phyloP scores from a whole-genome alignment of 2,797 vertebrate species.

The Podarcis lilfordi region DNA sequence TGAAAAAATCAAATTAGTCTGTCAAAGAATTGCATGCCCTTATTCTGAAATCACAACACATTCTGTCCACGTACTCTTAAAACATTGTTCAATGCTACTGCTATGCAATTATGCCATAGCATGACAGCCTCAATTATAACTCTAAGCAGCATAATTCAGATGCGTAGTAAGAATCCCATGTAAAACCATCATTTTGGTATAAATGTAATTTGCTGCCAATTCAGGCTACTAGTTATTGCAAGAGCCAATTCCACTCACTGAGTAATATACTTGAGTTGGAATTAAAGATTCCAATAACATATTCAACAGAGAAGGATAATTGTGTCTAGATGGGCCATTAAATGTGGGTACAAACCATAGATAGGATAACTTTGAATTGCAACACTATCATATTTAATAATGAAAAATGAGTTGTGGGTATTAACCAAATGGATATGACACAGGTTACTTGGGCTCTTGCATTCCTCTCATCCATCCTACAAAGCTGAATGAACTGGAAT shows the following conservation, averaged over 20 bases:
- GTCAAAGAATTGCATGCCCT: slow-evolving; percentile 12
- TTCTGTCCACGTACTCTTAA: slow-evolving; percentile 19
- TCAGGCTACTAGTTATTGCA: slow-evolving; percentile 11
- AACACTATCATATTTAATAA: slow-evolving; percentile 55
- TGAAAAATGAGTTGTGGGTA: slow-evolving; percentile 45
- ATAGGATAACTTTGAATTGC: slow-evolving; percentile 45
- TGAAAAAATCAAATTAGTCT: slow-evolving; percentile 7
- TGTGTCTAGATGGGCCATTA: slow-evolving; percentile 43
- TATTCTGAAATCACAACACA: slow-evolving; percentile 32
- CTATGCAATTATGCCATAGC: slow-evolving; percentile 19
- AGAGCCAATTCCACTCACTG: slow-evolving; percentile 29
- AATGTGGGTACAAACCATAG: slow-evolving; percentile 35
- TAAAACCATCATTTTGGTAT: slow-evolving; percentile 12
- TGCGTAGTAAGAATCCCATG: slow-evolving; percentile 7
- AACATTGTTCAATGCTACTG: slow-evolving; percentile 1
- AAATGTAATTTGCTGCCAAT: slow-evolving; percentile 11
- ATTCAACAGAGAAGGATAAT: slow-evolving; percentile 11
- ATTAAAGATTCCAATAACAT: slow-evolving; percentile 37
- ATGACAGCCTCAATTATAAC: neutral
- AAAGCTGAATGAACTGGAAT: too few species aligned
- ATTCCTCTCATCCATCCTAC: too few species aligned
- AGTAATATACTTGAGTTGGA: slow-evolving; percentile 39
- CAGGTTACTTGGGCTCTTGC: neutral
- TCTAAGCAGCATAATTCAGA: neutral
- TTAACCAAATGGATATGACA: slow-evolving; percentile 43